Evolutionary conservation across 2,113 vertebrate genomes (phyloP).

Genomic region (Chrysochloris asiatica): DNA sequence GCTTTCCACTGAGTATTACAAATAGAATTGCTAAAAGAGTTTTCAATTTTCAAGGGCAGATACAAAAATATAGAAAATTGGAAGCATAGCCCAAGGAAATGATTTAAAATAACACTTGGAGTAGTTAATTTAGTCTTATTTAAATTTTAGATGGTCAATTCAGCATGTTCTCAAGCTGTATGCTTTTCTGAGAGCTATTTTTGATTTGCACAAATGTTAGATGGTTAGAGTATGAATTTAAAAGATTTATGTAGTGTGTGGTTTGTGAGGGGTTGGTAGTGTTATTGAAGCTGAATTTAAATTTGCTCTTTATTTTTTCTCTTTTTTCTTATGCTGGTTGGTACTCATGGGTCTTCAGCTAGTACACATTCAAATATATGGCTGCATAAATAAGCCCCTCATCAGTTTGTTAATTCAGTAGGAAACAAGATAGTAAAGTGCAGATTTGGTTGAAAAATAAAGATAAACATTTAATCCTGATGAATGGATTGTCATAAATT

Average conservation of each 20-base stretch:
- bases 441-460: slow-evolving; percentile 19
- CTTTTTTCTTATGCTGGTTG: neutral
- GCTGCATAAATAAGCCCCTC: neutral
- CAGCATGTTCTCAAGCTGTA: slow-evolving; percentile 32
- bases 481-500: slow-evolving; percentile 18
- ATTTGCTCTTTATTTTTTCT: neutral
- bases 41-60: slow-evolving; percentile 37
- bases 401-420: slow-evolving; percentile 28
- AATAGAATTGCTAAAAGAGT: slow-evolving; percentile 14
- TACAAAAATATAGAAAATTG: slow-evolving; percentile 38
- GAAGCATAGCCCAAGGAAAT: neutral
- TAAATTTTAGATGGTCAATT: slow-evolving; percentile 46
- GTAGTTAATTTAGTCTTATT: slow-evolving; percentile 45
- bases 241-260: slow-evolving; percentile 33
- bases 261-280: neutral
- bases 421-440: neutral
- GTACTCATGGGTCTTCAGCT: neutral
- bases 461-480: slow-evolving; percentile 29
- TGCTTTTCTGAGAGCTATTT: slow-evolving; percentile 65
- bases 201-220: slow-evolving; percentile 59
- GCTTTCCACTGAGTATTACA: neutral
- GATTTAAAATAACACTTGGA: slow-evolving; percentile 25
- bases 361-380: neutral
- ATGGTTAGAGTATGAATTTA: slow-evolving; percentile 49
- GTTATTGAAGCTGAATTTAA: slow-evolving; percentile 11